phyloP scores from a whole-genome alignment of 1,140 invertebrate species.

The Anastatus disparis region DNA sequence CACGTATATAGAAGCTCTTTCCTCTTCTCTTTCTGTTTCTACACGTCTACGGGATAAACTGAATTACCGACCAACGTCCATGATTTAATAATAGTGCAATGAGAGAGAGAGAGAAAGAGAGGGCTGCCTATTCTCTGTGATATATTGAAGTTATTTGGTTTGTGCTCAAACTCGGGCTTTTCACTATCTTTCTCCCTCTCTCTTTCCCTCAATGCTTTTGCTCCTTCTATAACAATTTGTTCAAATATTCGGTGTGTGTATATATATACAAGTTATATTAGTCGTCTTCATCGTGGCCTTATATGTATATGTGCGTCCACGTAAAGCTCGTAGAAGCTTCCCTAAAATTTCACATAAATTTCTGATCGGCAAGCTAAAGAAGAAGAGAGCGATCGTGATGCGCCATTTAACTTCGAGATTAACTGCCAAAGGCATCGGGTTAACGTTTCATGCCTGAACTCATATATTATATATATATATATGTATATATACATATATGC shows the following conservation, averaged over 20 bases:
- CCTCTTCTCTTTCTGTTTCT: too few species aligned
- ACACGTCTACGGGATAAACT: slow-evolving; percentile 55
- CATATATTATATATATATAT: slow-evolving; percentile 1
- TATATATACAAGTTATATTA: too few species aligned
- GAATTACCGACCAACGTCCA: slow-evolving; percentile 59
- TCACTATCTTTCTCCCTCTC: too few species aligned
- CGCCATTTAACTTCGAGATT: slow-evolving; percentile 39
- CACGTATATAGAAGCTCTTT: slow-evolving; percentile 50
- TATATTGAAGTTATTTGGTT: slow-evolving; percentile 56
- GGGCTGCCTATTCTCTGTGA: too few species aligned
- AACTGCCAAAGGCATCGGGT: slow-evolving; percentile 27
- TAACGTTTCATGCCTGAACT: slow-evolving; percentile 33
- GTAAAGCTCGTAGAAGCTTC: too few species aligned
- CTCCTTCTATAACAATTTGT: too few species aligned
- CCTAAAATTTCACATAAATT: slow-evolving; percentile 51
- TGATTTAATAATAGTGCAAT: slow-evolving; percentile 56
- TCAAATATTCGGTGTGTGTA: too few species aligned
- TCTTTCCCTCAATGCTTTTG: neutral
- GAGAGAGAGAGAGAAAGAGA: too few species aligned
- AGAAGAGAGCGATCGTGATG: slow-evolving; percentile 22
- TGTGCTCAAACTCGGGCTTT: slow-evolving; percentile 40
- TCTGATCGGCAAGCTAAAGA: slow-evolving; percentile 21
- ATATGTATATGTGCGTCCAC: neutral
- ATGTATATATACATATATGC: neutral
- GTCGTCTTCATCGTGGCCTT: too few species aligned